A percentile compares a stretch with the other conserved stretches of the same genome.
phyloP scores from a whole-genome alignment of 2,888 invertebrate species.

The Tuta absoluta region DNA sequence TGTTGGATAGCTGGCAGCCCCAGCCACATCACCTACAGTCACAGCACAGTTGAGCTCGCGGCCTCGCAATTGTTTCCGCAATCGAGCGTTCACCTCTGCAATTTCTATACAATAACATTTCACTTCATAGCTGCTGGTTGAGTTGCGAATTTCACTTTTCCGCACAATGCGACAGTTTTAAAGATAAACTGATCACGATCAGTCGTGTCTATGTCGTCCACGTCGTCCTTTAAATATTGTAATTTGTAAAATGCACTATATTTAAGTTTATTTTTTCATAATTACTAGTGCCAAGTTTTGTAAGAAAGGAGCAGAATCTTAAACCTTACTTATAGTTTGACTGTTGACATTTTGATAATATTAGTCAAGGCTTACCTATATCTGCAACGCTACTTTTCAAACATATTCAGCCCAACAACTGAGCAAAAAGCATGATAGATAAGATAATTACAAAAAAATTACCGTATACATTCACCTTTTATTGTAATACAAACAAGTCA shows the following conservation, averaged over 20 bases:
- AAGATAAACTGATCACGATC: neutral
- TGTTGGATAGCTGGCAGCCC: neutral
- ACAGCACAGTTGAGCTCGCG: slow-evolving; percentile 32
- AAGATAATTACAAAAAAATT: no score
- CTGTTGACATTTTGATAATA: no score
- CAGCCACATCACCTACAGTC: slow-evolving; percentile 3
- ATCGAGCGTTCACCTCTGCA: slow-evolving; percentile 70
- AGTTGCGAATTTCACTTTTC: neutral
- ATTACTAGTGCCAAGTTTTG: no score
- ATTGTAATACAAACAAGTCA: slow-evolving; percentile 9
- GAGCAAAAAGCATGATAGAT: no score
- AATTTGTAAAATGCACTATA: neutral
- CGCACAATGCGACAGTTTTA: neutral
- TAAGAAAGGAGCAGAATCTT: no score
- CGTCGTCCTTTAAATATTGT: neutral
- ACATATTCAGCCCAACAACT: no score
- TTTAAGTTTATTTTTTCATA: no score
- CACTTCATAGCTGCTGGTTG: slow-evolving; percentile 2
- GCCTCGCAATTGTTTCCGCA: slow-evolving; percentile 68
- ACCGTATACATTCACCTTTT: neutral
- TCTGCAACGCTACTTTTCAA: no score
- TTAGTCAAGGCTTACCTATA: no score
- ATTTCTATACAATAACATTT: slow-evolving; percentile 35
- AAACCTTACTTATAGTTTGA: no score
- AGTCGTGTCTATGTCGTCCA: no score